phyloP scores from a whole-genome alignment of 2,797 vertebrate species.

The Cryptoprocta ferox region DNA sequence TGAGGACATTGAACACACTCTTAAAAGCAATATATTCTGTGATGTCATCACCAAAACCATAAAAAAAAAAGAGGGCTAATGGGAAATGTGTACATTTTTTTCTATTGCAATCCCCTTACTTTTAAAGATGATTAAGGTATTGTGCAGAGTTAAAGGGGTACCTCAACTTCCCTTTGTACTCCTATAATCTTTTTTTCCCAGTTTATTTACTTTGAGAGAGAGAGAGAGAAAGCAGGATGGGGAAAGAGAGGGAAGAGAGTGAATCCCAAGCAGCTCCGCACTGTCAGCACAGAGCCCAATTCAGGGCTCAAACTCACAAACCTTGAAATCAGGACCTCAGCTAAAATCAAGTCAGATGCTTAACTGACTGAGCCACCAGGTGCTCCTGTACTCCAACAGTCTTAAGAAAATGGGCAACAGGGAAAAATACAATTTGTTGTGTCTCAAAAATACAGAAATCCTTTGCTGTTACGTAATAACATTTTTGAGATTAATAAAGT shows the following conservation, averaged over 20 bases:
- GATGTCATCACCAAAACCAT: not conserved
- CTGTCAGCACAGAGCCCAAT: no score
- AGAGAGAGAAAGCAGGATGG: no score
- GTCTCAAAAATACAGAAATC: not conserved
- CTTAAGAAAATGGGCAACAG: not conserved
- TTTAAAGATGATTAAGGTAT: not conserved
- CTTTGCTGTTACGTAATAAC: not conserved
- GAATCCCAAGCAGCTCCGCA: no score
- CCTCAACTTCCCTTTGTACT: not conserved
- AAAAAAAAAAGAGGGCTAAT: not conserved
- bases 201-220: no score
- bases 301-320: no score
- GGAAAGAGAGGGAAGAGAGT: no score
- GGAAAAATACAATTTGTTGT: not conserved
- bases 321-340: no score
- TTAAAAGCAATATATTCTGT: not conserved
- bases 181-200: not conserved
- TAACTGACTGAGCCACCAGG: no score
- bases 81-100: not conserved
- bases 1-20: not conserved
- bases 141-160: not conserved
- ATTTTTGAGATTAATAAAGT: not conserved
- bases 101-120: not conserved
- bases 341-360: no score
- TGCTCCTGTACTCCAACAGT: not conserved